Evolutionary conservation across 2,888 invertebrate genomes (phyloP), one percentile per base, ranked within the genome.

Genomic region (Scaeva pyrastri): DNA sequence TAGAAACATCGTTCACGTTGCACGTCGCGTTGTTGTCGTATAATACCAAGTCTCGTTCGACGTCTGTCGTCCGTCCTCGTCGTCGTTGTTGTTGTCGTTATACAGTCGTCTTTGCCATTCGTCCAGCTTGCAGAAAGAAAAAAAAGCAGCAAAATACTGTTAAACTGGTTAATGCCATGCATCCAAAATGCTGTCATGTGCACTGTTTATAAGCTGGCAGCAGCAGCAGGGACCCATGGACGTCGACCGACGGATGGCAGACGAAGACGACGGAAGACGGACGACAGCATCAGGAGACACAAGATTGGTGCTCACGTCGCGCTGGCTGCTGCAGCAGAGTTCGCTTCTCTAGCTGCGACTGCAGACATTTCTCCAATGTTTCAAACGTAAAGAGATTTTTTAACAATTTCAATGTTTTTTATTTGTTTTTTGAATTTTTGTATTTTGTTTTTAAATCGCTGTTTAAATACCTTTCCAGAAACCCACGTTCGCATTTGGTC

Each of bases 1-100:
- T 85, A 80, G 85, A 81, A 81, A 85, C 85, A 85, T 77, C 80
- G 81, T 85, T 75, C 62, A 50, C 31, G 31, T 78, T 78, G 76
- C 85, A 85, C 73, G 81, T 81, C 39, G 60, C 39, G 60, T 56
- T 31, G 56, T 31, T 31, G 12, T 21, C 41, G 26, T 55, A 31
- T n/a, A n/a, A n/a, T 31, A 7, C 31, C 31, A 31, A 31, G 31
- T 31, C 8, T 5, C 31, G 31, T 31, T n/a, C 0, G 31, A 31
- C 2, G 31, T 7, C 31, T 8, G 31, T 7, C 31, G 31, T 8
- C 8, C 5, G 31, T 31, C 31, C 31, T 31, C 5, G 31, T 31
- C 31, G 12, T 21, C 41, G 26, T 55, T 12, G 50, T 8, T 11
- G 56, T 70, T 11, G 36, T 52, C 10, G 71, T 70, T 62, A 62